Conservation (phyloP, 2,797 vertebrate species). For the Alauda arvensis region DNA sequence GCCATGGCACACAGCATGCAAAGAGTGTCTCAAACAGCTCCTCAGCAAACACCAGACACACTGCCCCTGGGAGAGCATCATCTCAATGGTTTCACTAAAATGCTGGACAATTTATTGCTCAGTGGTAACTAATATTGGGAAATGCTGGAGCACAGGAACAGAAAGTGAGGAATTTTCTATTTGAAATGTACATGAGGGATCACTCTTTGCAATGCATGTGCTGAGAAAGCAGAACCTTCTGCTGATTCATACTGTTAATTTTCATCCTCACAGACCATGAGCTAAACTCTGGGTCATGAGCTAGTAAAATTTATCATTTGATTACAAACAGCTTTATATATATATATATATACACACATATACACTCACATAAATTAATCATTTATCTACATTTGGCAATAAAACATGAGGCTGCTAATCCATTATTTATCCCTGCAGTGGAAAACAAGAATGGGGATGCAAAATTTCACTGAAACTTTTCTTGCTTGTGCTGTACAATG, state of each 20-base stretch:
- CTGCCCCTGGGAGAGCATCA: background rate
- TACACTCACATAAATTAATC: background rate
- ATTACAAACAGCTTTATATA: constrained; percentile 29
- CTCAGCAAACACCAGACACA: background rate
- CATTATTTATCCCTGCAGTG: constrained; percentile 43
- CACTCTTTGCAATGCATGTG: background rate
- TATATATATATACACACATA: background rate
- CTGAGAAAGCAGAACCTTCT: background rate
- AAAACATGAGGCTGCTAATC: constrained; percentile 45
- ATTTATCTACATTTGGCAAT: constrained; percentile 50
- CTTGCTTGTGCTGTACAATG: background rate
- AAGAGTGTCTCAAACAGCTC: background rate
- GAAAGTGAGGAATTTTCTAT: background rate
- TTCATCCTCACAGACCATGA: background rate
- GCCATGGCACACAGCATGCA: background rate
- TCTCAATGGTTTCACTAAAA: background rate
- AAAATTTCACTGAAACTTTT: constrained; percentile 17
- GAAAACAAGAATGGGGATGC: constrained; percentile 6
- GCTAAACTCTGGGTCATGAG: background rate
- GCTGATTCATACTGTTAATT: background rate
- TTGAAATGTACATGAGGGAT: background rate
- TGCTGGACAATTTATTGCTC: background rate
- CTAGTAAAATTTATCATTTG: constrained; percentile 31
- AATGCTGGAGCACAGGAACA: background rate
- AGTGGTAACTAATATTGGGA: background rate